Conservation (phyloP, 2,888 invertebrate genomes). For the Aspidiotus rigidus region DNA sequence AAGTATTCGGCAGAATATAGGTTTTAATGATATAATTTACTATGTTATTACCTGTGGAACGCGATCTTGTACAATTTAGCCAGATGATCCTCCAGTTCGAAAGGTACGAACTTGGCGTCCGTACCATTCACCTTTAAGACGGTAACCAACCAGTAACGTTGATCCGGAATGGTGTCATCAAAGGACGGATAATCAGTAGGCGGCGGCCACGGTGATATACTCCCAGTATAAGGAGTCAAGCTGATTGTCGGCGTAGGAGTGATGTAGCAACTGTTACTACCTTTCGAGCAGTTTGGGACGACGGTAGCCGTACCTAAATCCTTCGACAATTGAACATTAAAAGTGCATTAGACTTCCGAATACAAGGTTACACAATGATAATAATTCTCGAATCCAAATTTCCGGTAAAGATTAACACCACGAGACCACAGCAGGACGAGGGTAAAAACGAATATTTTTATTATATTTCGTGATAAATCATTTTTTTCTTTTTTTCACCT, state of each 20-base stretch:
- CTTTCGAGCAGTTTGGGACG: background rate
- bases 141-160: slow-evolving; percentile 69
- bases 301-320: background rate
- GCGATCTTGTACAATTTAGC: slow-evolving; percentile 71
- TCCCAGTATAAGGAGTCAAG: background rate
- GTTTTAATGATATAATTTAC: too few species aligned
- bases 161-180: slow-evolving; percentile 37
- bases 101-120: slow-evolving; percentile 40
- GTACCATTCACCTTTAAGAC: slow-evolving; percentile 41
- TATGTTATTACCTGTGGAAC: slow-evolving; percentile 56
- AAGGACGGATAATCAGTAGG: slow-evolving; percentile 34
- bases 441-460: too few species aligned
- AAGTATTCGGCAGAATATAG: too few species aligned
- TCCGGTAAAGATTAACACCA: too few species aligned
- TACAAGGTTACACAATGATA: background rate
- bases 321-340: background rate
- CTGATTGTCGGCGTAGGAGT: slow-evolving; percentile 34
- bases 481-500: too few species aligned
- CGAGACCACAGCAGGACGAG: too few species aligned
- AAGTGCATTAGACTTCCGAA: slow-evolving; percentile 3
- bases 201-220: slow-evolving; percentile 28
- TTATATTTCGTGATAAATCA: too few species aligned
- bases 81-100: slow-evolving; percentile 60
- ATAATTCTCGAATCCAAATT: too few species aligned
- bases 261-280: slow-evolving; percentile 31